Evolutionary conservation across 2,888 invertebrate genomes (phyloP).

Genomic region (Elmis aenea): DNA sequence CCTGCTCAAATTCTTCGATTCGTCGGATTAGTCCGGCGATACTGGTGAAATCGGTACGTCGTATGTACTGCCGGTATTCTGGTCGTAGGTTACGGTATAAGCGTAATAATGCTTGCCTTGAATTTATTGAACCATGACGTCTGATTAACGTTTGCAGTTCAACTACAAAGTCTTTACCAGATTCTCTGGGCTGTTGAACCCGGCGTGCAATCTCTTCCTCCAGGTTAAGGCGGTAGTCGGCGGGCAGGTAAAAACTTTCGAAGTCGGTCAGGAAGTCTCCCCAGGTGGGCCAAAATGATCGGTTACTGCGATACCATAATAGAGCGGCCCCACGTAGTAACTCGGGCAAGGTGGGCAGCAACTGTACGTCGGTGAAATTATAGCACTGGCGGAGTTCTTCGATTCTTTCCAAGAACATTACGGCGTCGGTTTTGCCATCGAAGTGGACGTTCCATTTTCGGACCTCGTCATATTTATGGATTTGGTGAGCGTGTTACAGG

Average conservation of each 20-base stretch:
- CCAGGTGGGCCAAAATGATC: conserved; percentile 4
- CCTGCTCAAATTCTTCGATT: too few relatives aligned
- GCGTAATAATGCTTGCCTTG: conserved; percentile 1
- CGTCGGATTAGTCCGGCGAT: too few relatives aligned
- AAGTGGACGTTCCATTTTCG: too few relatives aligned
- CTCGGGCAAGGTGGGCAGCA: conserved; percentile 8
- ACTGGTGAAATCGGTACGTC: too few relatives aligned
- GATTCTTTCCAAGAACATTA: conserved; percentile 6
- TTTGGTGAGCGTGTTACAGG: too few relatives aligned
- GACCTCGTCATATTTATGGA: too few relatives aligned
- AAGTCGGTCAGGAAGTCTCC: conserved; percentile 1
- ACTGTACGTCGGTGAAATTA: not conserved
- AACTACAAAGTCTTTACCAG: conserved; percentile 1
- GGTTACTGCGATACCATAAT: conserved; percentile 9
- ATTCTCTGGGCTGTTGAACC: not conserved
- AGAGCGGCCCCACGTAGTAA: conserved; percentile 2
- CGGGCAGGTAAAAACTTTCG: not conserved
- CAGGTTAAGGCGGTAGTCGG: not conserved
- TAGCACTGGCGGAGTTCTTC: conserved; percentile 5
- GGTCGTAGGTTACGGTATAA: conserved; percentile 6
- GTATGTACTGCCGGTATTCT: conserved; percentile 4
- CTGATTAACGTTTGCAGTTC: conserved; percentile 10
- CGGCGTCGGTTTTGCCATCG: too few relatives aligned
- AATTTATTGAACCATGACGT: conserved; percentile 1
- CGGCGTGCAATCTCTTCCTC: conserved; percentile 1